These are phyloP conservation scores for Bombycilla garrulus DNA, from an alignment of 2,113 vertebrate species.

Conservation along the genomic window DNA sequence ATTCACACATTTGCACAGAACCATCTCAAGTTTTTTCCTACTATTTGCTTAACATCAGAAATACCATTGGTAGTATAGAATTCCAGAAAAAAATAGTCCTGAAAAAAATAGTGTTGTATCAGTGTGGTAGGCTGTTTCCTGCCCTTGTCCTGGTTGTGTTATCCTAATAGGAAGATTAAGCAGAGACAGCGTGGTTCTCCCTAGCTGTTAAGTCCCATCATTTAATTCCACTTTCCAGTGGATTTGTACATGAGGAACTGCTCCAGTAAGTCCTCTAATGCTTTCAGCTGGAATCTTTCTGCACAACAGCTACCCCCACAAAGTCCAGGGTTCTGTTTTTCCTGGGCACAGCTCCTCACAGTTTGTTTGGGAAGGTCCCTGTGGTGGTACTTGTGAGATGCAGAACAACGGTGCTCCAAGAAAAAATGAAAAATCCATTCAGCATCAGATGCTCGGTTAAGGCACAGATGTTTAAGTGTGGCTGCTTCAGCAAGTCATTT, in stretches of 20 bases:
- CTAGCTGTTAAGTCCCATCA: slow-evolving; percentile 4
- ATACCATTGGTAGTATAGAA: neutral
- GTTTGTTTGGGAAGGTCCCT: neutral
- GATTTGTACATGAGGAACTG: slow-evolving; percentile 26
- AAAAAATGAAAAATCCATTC: neutral
- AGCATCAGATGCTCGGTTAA: neutral
- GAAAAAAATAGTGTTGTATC: neutral
- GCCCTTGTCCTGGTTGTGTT: neutral
- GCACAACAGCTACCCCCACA: neutral
- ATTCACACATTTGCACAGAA: neutral
- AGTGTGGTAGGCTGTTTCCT: neutral
- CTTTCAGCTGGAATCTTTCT: slow-evolving; percentile 1
- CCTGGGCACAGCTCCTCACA: neutral
- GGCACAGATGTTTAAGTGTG: neutral
- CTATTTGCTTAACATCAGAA: neutral
- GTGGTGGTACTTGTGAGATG: neutral
- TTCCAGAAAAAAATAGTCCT: neutral
- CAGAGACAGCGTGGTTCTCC: neutral
- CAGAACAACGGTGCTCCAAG: neutral
- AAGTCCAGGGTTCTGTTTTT: neutral
- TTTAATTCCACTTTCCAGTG: slow-evolving; percentile 50
- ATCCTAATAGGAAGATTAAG: slow-evolving; percentile 18
- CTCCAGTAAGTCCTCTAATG: neutral
- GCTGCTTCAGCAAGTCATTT: slow-evolving; percentile 13
- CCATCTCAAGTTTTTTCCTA: neutral